Evolutionary conservation across 1,140 invertebrate genomes (phyloP).

Genomic region (Heliconius hermathena): DNA sequence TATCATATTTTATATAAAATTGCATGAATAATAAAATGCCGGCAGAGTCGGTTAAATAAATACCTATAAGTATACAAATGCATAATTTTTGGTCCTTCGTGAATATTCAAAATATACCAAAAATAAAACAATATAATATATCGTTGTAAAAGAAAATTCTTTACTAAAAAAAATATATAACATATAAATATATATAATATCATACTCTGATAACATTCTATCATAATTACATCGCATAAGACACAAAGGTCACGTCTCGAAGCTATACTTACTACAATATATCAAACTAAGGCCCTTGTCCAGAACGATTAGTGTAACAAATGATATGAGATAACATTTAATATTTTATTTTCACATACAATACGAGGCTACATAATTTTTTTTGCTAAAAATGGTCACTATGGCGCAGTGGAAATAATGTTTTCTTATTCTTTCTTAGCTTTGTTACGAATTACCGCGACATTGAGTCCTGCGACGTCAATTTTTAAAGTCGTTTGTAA

Average conservation of each 20-base stretch:
- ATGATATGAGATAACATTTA: constrained; percentile 39
- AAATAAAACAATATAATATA: too few relatives aligned
- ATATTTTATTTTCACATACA: constrained; percentile 18
- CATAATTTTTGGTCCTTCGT: too few relatives aligned
- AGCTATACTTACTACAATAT: constrained; percentile 40
- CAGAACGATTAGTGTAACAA: constrained; percentile 49
- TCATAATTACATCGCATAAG: constrained; percentile 27
- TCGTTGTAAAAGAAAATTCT: background rate
- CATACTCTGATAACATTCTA: constrained; percentile 16
- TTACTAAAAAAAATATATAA: background rate
- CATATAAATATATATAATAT: background rate
- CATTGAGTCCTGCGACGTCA: too few relatives aligned
- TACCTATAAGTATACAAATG: too few relatives aligned
- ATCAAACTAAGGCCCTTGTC: constrained; percentile 41
- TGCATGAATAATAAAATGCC: too few relatives aligned
- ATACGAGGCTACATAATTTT: background rate
- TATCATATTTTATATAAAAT: too few relatives aligned
- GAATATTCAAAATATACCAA: too few relatives aligned
- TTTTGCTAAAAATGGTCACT: background rate
- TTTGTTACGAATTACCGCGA: too few relatives aligned
- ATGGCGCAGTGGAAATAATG: too few relatives aligned
- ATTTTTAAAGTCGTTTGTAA: too few relatives aligned
- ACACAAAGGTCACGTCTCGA: constrained; percentile 24
- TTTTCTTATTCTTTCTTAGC: too few relatives aligned
- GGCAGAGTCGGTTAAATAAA: too few relatives aligned